Evolutionary conservation across 2,113 vertebrate species (phyloP).

Genomic region (Oryctolagus cuniculus): mOryCun1.1 NC_091435.1:16182001-16182500

Average conservation of each 20-base stretch:
- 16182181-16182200: background rate
- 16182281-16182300: background rate
- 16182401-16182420: background rate
- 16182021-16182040: background rate
- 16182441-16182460: background rate
- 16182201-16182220: background rate
- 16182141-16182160: too few relatives aligned
- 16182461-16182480: background rate
- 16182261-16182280: background rate
- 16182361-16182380: background rate
- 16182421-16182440: background rate
- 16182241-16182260: conserved; percentile 19
- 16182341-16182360: background rate
- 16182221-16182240: background rate
- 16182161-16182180: conserved; percentile 15
- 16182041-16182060: background rate
- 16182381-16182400: background rate
- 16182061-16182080: background rate
- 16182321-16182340: conserved; percentile 10
- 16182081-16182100: background rate
- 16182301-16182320: conserved; percentile 11
- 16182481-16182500: conserved; percentile 47
- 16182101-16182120: background rate
- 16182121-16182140: background rate
- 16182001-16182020: background rate